Evolutionary conservation across 2,888 invertebrate genomes (phyloP), one percentile per base, ranked within the genome.

Genomic region (Thera obeliscata): DNA sequence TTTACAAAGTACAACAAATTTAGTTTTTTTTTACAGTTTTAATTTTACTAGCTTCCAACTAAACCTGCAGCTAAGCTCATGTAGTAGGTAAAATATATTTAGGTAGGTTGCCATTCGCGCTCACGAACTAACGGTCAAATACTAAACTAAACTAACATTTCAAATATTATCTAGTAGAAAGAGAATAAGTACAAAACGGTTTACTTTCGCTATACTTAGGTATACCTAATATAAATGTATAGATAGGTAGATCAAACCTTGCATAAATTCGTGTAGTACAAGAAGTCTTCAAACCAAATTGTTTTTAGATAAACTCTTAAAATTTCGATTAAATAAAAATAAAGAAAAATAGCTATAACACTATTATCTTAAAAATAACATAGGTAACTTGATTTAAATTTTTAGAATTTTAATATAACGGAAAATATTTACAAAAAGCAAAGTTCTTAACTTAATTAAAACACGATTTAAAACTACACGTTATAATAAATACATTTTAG

Each of bases 401-500:
- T 46, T 69, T 55, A 56, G 56, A 64, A 60, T 66, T 70, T 69
- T 33, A 49, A 66, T 62, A 56, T 54, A 56, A 66, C 48, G 3
- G 56, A 66, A 61, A 56, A 50, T 75, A 75, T 74, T 71, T 75
- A 75, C 75, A 75, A 67, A 73, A 71, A 61, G 55, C 61, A 69
- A 43, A 58, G 56, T 64, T 62, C 59, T 67, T 68, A 22, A 22
- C 59, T 67, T 68, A 60, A 49, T 67, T 68, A 60, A 49, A 52
- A 11, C 33, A 62, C 67, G 59, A 52, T 76, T 76, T 76, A 76
- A 60, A 56, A 63, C 56, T 77, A 74, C 12, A 79, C 79, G 80
- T 81, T 78, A 67, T 61, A 87, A 90, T 89, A 90, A 90, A 89
- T 90, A 89, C 74, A 80, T 86, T 79, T 67, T 85, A 87, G 86